phyloP scores from a whole-genome alignment of 2,797 vertebrate species.

The Phalloptychus januarius region DNA sequence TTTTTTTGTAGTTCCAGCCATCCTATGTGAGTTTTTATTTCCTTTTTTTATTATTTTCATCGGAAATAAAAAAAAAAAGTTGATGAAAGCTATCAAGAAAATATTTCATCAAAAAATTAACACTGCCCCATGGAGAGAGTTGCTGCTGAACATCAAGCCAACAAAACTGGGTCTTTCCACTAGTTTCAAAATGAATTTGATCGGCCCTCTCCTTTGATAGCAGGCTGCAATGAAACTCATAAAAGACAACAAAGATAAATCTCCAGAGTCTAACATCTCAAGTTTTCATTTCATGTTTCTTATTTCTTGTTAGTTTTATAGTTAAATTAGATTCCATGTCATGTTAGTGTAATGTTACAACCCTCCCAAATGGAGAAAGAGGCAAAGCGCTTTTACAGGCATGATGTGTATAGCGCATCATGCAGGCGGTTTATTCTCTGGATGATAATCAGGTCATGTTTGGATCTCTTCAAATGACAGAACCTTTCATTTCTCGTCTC shows the following conservation, averaged over 20 bases:
- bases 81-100: neutral
- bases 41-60: neutral
- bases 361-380: neutral
- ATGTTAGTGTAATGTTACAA: neutral
- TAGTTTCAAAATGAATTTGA: neutral
- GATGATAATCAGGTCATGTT: constrained; percentile 3
- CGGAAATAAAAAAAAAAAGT: neutral
- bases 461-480: neutral
- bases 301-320: neutral
- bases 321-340: neutral
- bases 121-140: neutral
- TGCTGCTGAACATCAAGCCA: neutral
- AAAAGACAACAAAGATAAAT: neutral
- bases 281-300: neutral
- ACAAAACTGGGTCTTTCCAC: neutral
- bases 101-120: neutral
- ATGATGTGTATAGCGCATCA: neutral
- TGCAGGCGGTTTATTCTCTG: neutral
- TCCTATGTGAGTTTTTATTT: neutral
- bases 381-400: neutral
- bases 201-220: neutral
- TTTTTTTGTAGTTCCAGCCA: neutral
- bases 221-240: neutral
- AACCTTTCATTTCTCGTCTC: constrained; percentile 18
- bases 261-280: neutral